Evolutionary conservation across 2,113 vertebrate genomes (phyloP).

Genomic region (Prunella himalayana): DNA sequence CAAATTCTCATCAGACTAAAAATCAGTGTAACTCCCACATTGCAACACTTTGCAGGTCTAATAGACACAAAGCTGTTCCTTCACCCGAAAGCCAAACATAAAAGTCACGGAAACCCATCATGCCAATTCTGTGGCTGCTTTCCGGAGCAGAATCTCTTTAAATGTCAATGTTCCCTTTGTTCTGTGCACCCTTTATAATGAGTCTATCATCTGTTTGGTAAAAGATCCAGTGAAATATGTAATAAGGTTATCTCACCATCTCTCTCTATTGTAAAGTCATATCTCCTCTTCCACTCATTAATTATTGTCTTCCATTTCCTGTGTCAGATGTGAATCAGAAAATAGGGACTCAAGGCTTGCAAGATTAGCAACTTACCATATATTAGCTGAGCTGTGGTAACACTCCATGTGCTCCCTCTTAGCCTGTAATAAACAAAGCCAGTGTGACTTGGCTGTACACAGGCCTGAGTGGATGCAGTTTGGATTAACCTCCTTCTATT

Average conservation of each 20-base stretch:
- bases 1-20: not conserved
- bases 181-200: constrained; percentile 39
- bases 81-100: not conserved
- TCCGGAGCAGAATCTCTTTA: constrained; percentile 34
- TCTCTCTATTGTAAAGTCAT: constrained; percentile 38
- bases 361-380: constrained; percentile 17
- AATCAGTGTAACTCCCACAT: not conserved
- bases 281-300: constrained; percentile 53
- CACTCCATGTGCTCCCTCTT: not conserved
- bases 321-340: constrained; percentile 41
- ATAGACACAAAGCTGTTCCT: not conserved
- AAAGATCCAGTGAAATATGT: constrained; percentile 49
- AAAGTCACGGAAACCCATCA: constrained; percentile 27
- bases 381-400: constrained; percentile 11
- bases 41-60: not conserved
- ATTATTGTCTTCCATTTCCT: constrained; percentile 60
- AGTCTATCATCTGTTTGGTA: constrained; percentile 54
- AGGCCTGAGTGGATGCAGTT: not conserved
- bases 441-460: not conserved
- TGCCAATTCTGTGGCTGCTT: constrained; percentile 20
- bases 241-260: constrained; percentile 54
- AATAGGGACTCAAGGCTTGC: not conserved
- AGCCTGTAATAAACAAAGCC: not conserved
- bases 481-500: not conserved
- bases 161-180: constrained; percentile 53